A percentile compares a stretch with the other conserved stretches of the same genome.
phyloP scores from a whole-genome alignment of 2,888 invertebrate genomes.

The Dendrolimus pini region DNA sequence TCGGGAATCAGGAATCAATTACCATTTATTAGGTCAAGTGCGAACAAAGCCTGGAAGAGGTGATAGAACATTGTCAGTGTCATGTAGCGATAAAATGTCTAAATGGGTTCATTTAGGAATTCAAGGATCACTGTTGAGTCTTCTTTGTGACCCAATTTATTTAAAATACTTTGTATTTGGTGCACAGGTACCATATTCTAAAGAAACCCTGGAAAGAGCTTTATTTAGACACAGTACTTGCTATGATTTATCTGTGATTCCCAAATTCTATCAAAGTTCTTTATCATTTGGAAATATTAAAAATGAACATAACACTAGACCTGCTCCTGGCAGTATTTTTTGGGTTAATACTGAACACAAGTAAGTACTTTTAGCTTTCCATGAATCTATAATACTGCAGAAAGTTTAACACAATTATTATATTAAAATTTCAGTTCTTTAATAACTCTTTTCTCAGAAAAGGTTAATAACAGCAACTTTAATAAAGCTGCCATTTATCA shows the following conservation, averaged over 20 bases:
- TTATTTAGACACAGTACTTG: slow-evolving; percentile 48
- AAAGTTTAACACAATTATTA: not conserved
- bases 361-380: slow-evolving; percentile 13
- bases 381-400: not conserved
- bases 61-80: slow-evolving; percentile 90
- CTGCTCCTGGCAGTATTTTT: slow-evolving; percentile 53
- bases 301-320: slow-evolving; percentile 26
- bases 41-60: slow-evolving; percentile 95
- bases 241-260: slow-evolving; percentile 16
- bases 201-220: slow-evolving; percentile 75
- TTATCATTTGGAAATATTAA: slow-evolving; percentile 34
- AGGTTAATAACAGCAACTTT: no score
- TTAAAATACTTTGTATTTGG: slow-evolving; percentile 84
- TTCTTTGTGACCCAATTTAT: slow-evolving; percentile 81
- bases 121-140: slow-evolving; percentile 87
- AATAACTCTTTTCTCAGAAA: no score
- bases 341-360: slow-evolving; percentile 43
- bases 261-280: slow-evolving; percentile 38
- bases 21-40: slow-evolving; percentile 83
- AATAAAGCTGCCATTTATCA: no score
- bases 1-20: slow-evolving; percentile 70
- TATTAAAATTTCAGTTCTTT: not conserved
- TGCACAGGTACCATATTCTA: slow-evolving; percentile 78
- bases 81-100: slow-evolving; percentile 96
- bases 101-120: slow-evolving; percentile 92